Conservation (phyloP, 2,888 invertebrate genomes). For the Aplocera efformata region DNA sequence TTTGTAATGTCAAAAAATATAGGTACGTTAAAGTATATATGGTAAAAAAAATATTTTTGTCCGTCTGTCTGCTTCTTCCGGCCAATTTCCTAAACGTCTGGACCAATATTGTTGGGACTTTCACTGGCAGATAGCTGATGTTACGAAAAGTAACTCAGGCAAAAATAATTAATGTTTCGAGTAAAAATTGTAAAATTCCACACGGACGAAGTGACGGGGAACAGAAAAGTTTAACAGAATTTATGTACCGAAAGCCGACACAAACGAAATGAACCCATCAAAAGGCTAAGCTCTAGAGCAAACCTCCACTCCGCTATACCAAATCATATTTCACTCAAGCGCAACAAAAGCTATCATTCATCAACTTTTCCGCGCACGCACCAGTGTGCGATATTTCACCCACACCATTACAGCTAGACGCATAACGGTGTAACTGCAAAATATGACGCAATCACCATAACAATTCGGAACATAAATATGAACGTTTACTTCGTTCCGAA, state of each 20-base stretch:
- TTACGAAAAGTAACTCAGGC: too few species aligned
- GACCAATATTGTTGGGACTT: too few species aligned
- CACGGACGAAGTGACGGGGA: too few species aligned
- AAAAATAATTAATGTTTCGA: too few species aligned
- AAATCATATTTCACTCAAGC: slow-evolving; percentile 6
- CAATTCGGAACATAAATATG: slow-evolving; percentile 24
- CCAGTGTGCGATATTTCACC: slow-evolving; percentile 1
- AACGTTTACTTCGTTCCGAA: slow-evolving; percentile 32
- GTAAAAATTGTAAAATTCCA: too few species aligned
- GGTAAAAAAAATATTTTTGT: too few species aligned
- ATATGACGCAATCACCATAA: slow-evolving; percentile 27
- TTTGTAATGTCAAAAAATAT: too few species aligned
- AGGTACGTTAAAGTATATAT: too few species aligned
- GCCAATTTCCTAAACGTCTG: too few species aligned
- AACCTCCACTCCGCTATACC: neutral
- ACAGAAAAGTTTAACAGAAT: neutral
- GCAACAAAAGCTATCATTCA: slow-evolving; percentile 1
- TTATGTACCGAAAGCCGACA: neutral
- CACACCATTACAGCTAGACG: slow-evolving; percentile 9
- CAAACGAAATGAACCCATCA: slow-evolving; percentile 7
- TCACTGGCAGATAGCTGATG: too few species aligned
- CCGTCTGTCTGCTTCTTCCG: too few species aligned
- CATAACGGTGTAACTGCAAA: slow-evolving; percentile 19
- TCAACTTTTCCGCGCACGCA: slow-evolving; percentile 6
- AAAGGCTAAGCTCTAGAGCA: slow-evolving; percentile 1